Base-by-base conservation (phyloP, 2,797 vertebrate genomes). In the Sebastes reedi region DNA sequence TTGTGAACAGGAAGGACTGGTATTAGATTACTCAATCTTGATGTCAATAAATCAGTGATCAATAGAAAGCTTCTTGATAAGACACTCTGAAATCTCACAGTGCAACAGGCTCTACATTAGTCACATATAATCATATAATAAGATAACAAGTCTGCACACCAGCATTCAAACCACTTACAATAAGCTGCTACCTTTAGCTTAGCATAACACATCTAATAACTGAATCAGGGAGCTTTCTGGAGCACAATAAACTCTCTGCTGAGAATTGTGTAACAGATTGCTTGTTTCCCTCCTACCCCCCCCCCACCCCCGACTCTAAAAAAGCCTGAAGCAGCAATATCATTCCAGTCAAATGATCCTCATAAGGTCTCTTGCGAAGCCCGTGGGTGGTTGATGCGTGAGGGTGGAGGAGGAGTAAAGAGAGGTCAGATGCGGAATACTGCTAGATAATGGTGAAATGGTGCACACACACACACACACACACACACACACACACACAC, bases 321-420 rank as follows among this genome's bases (percentile, higher is more conserved):
- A 71, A 85, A 73, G 90, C 90, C 85, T 75, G 80, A 84, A 87
- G 92, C 83, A 81, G 80, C 81, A 79, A 90, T 80, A 91, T 89
- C 81, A 85, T 80, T 89, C 73, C 73, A 92, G 93, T 95, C 94
- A 95, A 93, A 92, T 95, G 94, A 95, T 91, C 82, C 88, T 92
- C 93, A 93, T 90, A 88, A 84, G 90, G 85, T 88, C 80, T 90
- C 76, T 80, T 50, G 72, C 75, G 84, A 77, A 85, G 82, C 91
- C 86, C 1, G 72, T 77, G 86, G 92, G 87, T 82, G 74, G 83
- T 59, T 78, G 75, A 82, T 75, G 78, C 0, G 8, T 61, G 66
- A 75, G 60, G 24, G 34, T 5, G 46, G 71, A 71, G 74, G 75
- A 60, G 50, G 80, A 78, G 72, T 50, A 77, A 80, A 74, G 62